Evolutionary conservation across 2,113 vertebrate species (phyloP).

Genomic region (Larimichthys crocea): DNA sequence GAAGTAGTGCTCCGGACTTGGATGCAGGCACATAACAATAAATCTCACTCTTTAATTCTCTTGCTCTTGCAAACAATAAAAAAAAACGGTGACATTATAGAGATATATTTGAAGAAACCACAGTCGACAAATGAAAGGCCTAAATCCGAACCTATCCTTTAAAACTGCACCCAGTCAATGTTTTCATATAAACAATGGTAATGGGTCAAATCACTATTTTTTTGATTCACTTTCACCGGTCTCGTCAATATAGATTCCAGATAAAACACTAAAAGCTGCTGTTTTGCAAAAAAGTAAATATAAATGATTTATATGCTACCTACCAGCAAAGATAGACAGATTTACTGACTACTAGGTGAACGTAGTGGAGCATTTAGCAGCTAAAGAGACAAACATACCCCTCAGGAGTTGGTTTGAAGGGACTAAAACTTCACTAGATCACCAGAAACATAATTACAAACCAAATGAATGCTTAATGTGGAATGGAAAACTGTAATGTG

Average conservation of each 20-base stretch:
- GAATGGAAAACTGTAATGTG: no score
- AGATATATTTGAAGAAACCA: not conserved
- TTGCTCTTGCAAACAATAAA: slow-evolving; percentile 20
- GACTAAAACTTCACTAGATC: not conserved
- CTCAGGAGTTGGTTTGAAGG: no score
- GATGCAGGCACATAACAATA: slow-evolving; percentile 15
- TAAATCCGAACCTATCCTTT: not conserved
- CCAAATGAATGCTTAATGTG: not conserved
- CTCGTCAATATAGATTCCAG: no score
- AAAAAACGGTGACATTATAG: not conserved
- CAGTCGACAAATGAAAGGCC: not conserved
- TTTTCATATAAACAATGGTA: not conserved
- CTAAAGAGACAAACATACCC: no score
- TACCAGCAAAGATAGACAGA: not conserved
- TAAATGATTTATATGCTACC: not conserved
- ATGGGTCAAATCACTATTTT: not conserved
- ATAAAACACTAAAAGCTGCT: not conserved
- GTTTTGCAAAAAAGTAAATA: no score
- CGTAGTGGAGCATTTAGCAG: no score
- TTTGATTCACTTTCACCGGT: not conserved
- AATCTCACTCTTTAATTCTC: slow-evolving; percentile 31
- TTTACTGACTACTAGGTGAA: not conserved
- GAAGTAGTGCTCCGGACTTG: slow-evolving; percentile 15
- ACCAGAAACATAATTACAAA: not conserved
- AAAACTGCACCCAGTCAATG: not conserved